Percentiles rank a stretch among this genome's conserved stretches.
Conservation (phyloP, 2,797 vertebrate genomes). For the Arctocebus calabarensis region DNA sequence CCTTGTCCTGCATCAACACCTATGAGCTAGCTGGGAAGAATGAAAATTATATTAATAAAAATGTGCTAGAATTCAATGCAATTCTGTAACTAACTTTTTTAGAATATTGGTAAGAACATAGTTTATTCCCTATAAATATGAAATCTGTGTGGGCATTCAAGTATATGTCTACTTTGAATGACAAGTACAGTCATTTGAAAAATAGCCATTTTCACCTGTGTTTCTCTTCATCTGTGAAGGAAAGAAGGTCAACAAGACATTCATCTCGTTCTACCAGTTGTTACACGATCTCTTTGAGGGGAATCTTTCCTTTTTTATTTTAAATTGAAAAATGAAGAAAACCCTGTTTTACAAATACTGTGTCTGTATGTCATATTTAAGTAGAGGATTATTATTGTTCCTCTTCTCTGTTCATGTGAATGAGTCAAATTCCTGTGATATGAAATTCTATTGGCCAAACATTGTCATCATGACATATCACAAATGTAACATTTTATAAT, state of each 20-base stretch:
- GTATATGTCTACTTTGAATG: neutral
- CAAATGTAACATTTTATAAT: conserved; percentile 9
- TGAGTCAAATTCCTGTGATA: neutral
- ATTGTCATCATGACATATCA: neutral
- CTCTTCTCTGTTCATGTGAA: neutral
- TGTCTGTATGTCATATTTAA: neutral
- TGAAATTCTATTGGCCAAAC: neutral
- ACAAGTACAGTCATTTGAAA: neutral
- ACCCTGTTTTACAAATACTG: neutral
- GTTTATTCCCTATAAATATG: neutral
- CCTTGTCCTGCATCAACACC: too few relatives aligned
- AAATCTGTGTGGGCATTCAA: neutral
- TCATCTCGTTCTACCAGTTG: conserved; percentile 13
- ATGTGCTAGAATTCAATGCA: neutral
- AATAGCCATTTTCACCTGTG: neutral
- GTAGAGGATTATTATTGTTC: conserved; percentile 19
- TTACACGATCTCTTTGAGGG: neutral
- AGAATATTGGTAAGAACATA: neutral
- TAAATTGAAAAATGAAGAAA: conserved; percentile 14
- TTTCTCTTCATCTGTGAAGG: conserved; percentile 43
- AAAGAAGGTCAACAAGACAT: neutral
- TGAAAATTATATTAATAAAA: conserved; percentile 12
- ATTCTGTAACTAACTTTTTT: neutral
- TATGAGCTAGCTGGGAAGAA: neutral
- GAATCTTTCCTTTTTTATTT: conserved; percentile 43